These are phyloP conservation scores for Formica selysi DNA, from an alignment of 1,140 invertebrate species.

Conservation along the genomic window DNA sequence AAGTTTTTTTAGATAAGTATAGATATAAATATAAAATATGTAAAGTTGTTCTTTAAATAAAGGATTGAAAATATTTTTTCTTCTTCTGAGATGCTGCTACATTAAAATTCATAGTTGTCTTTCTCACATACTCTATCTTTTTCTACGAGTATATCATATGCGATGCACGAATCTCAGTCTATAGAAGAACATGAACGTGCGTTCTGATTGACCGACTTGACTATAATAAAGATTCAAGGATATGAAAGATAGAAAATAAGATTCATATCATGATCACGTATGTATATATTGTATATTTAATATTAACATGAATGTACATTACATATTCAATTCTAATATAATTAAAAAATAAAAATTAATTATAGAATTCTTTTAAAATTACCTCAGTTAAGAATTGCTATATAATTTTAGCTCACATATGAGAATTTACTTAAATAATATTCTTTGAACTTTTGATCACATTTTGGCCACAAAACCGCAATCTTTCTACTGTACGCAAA, in stretches of 20 bases:
- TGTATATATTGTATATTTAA: neutral
- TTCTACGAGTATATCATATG: neutral
- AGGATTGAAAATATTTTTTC: neutral
- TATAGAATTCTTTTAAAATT: neutral
- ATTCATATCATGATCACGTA: neutral
- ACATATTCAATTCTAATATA: conserved; percentile 13
- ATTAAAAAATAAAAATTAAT: conserved; percentile 28
- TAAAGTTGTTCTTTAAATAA: neutral
- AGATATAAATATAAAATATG: neutral
- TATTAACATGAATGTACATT: neutral
- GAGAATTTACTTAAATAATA: conserved; percentile 15
- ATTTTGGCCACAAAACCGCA: conserved; percentile 6
- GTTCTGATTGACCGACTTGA: conserved; percentile 10
- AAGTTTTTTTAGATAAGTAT: neutral
- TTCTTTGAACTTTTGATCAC: conserved; percentile 7
- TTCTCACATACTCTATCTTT: conserved; percentile 11
- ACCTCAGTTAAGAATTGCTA: neutral
- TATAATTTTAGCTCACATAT: neutral
- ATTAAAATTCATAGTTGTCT: conserved; percentile 34
- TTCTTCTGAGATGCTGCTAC: neutral
- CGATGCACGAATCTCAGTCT: conserved; percentile 18
- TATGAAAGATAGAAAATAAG: neutral
- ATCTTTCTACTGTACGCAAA: neutral
- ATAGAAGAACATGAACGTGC: neutral
- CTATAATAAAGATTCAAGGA: neutral